Evolutionary conservation across 2,888 invertebrate genomes (phyloP).

Genomic region (Diploptera punctata): DNA sequence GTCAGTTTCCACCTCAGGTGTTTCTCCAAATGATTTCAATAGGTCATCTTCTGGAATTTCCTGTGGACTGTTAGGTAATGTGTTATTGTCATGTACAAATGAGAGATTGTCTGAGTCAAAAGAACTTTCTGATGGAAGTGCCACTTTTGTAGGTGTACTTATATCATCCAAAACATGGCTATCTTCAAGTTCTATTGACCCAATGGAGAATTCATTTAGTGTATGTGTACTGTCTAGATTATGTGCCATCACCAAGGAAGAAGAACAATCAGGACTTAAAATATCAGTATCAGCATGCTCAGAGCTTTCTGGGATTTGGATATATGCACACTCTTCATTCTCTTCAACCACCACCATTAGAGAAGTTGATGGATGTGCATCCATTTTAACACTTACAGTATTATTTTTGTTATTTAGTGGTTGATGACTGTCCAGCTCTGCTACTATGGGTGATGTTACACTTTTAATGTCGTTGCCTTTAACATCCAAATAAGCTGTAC

Average conservation of each 20-base stretch:
- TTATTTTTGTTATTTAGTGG: not conserved
- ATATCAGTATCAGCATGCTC: not conserved
- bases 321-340: not conserved
- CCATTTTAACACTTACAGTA: not conserved
- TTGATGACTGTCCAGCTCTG: not conserved
- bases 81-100: not conserved
- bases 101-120: not conserved
- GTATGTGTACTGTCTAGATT: not conserved
- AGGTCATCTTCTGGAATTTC: no score
- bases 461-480: conserved; percentile 4
- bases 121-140: not conserved
- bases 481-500: conserved; percentile 26
- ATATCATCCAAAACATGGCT: no score
- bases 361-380: not conserved
- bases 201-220: not conserved
- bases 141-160: not conserved
- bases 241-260: not conserved
- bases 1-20: not conserved
- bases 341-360: not conserved
- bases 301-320: not conserved
- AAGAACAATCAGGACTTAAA: not conserved
- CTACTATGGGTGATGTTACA: not conserved
- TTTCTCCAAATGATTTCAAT: not conserved
- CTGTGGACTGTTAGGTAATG: not conserved
- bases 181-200: no score